phyloP scores from a whole-genome alignment of 92 coral and sea anemone species.

The Isaurus tuberculatus region DNA sequence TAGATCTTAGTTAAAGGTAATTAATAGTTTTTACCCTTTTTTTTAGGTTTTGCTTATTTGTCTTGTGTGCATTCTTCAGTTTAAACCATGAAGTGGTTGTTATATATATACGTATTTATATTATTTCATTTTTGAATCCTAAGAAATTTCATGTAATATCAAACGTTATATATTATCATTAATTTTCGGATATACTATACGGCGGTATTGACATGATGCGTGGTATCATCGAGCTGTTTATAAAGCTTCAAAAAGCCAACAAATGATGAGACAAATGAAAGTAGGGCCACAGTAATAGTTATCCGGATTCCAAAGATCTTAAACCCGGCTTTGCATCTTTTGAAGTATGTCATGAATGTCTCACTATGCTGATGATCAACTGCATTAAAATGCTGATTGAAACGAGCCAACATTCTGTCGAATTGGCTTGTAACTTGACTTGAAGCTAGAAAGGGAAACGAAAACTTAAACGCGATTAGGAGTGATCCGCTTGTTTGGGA shows the following conservation, averaged over 20 bases:
- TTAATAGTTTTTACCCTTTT: no score
- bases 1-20: no score
- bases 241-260: slow-evolving; percentile 65
- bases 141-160: no score
- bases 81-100: no score
- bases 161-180: no score
- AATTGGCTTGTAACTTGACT: slow-evolving; percentile 69
- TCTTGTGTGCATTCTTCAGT: no score
- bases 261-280: slow-evolving; percentile 63
- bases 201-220: neutral
- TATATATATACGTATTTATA: no score
- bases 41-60: no score
- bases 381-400: slow-evolving; percentile 57
- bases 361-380: slow-evolving; percentile 52
- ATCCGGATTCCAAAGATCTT: slow-evolving; percentile 46
- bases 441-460: slow-evolving; percentile 68
- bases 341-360: slow-evolving; percentile 61
- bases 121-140: no score
- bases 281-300: slow-evolving; percentile 60
- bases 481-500: slow-evolving; percentile 63
- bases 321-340: slow-evolving; percentile 72
- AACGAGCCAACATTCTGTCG: slow-evolving; percentile 56
- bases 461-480: slow-evolving; percentile 68
- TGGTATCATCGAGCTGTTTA: slow-evolving; percentile 31
- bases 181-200: no score